A percentile compares a stretch with the other conserved stretches of the same genome.
Evolutionary conservation across 2,113 vertebrate genomes (phyloP).

Genomic region (Sardina pilchardus): DNA sequence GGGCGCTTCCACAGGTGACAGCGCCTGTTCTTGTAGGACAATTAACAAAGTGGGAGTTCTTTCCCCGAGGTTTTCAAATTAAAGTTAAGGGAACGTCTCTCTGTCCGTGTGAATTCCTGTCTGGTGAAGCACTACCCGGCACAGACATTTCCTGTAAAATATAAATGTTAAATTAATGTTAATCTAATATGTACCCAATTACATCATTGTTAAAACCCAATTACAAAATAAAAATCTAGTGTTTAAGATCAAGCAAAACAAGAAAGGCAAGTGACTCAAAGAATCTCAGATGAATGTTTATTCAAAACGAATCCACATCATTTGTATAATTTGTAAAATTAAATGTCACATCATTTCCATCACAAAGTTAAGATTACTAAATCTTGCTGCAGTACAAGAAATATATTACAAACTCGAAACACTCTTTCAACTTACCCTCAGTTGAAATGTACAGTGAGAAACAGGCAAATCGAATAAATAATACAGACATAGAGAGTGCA

Average conservation of each 20-base stretch:
- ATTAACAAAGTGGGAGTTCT: not conserved
- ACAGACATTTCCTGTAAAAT: too few species aligned
- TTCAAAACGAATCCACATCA: not conserved
- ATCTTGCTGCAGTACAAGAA: not conserved
- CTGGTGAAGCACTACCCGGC: too few species aligned
- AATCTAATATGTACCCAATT: not conserved
- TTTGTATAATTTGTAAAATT: conserved; percentile 6
- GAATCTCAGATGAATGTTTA: conserved; percentile 17
- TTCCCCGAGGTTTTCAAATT: not conserved
- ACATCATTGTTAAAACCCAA: not conserved
- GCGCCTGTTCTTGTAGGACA: not conserved
- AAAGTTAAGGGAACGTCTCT: too few species aligned
- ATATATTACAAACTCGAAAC: not conserved
- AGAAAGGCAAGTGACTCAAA: not conserved
- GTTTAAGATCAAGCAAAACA: not conserved
- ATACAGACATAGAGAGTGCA: not conserved
- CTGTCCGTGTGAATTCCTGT: too few species aligned
- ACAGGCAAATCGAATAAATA: conserved; percentile 1
- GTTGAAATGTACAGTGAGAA: not conserved
- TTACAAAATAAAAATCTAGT: too few species aligned
- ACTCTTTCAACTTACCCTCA: not conserved
- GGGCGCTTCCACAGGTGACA: not conserved
- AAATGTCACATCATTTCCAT: conserved; percentile 11
- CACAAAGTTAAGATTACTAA: conserved; percentile 8
- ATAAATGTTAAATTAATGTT: too few species aligned